phyloP scores from a whole-genome alignment of 2,113 vertebrate genomes.

The Caracal caracal region DNA sequence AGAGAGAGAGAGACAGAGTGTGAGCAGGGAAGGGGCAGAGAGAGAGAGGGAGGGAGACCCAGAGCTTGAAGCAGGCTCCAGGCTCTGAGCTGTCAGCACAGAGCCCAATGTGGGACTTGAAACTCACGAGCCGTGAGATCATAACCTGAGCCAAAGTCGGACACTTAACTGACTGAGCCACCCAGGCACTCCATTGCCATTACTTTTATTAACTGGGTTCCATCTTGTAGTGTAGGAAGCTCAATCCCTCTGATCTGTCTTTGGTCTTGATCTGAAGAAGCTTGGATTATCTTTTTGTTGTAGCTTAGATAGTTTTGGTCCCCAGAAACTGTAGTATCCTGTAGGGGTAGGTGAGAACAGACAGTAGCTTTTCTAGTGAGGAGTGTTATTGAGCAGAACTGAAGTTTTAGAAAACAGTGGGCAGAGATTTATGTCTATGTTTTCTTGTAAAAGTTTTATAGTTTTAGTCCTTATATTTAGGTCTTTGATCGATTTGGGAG shows the following conservation, averaged over 20 bases:
- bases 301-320: neutral
- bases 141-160: too few species aligned
- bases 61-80: too few species aligned
- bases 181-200: neutral
- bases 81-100: too few species aligned
- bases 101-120: too few species aligned
- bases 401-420: neutral
- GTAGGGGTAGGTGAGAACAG: neutral
- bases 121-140: too few species aligned
- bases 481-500: neutral
- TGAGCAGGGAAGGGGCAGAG: too few species aligned
- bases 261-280: neutral
- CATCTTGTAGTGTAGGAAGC: neutral
- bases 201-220: neutral
- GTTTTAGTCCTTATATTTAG: neutral
- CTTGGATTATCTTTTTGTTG: neutral
- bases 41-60: too few species aligned
- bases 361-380: neutral
- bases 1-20: too few species aligned
- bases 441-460: neutral
- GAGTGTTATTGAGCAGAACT: neutral
- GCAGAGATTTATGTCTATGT: neutral
- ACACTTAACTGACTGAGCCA: too few species aligned
- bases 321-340: neutral
- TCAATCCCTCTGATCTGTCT: neutral